Evolutionary conservation across 1,140 invertebrate genomes (phyloP).

Genomic region (Drosophila setifemur): DNA sequence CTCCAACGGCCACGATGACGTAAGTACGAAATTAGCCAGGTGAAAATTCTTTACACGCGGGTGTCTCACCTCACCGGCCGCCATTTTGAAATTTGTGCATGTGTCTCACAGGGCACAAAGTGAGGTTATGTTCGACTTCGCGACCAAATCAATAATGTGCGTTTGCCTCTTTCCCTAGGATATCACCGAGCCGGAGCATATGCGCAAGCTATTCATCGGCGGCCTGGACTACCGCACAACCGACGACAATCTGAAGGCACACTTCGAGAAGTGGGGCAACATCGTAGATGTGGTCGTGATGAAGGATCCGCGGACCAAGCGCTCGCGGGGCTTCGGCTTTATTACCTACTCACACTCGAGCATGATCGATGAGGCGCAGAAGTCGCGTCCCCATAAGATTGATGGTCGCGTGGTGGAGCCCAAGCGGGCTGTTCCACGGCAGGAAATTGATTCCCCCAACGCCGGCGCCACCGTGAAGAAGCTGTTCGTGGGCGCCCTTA

Average conservation of each 20-base stretch:
- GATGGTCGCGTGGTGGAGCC: slow-evolving; percentile 95
- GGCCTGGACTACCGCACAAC: slow-evolving; percentile 98
- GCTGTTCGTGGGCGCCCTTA: slow-evolving; percentile 95
- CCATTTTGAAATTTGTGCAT: slow-evolving; percentile 78
- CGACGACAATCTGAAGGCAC: slow-evolving; percentile 95
- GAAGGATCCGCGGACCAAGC: slow-evolving; percentile 97
- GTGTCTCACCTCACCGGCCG: slow-evolving; percentile 46
- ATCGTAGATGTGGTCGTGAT: slow-evolving; percentile 99
- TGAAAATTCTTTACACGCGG: slow-evolving; percentile 2
- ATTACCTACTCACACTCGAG: slow-evolving; percentile 96
- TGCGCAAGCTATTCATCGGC: slow-evolving; percentile 98
- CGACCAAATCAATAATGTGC: slow-evolving; percentile 58
- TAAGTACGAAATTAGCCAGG: slow-evolving; percentile 50
- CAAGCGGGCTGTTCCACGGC: slow-evolving; percentile 97
- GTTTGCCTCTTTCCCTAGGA: slow-evolving; percentile 52
- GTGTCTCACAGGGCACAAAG: slow-evolving; percentile 39
- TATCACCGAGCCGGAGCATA: slow-evolving; percentile 93
- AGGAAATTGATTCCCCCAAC: slow-evolving; percentile 95
- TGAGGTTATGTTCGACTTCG: slow-evolving; percentile 46
- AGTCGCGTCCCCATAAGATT: slow-evolving; percentile 89
- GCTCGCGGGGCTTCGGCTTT: slow-evolving; percentile 98
- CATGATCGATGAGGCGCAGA: slow-evolving; percentile 98
- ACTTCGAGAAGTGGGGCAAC: slow-evolving; percentile 98
- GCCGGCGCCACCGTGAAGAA: slow-evolving; percentile 97
- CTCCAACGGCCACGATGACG: slow-evolving; percentile 76